Evolutionary conservation across 2,797 vertebrate genomes (phyloP).

Genomic region (Oceanodroma leucorhoa): DNA sequence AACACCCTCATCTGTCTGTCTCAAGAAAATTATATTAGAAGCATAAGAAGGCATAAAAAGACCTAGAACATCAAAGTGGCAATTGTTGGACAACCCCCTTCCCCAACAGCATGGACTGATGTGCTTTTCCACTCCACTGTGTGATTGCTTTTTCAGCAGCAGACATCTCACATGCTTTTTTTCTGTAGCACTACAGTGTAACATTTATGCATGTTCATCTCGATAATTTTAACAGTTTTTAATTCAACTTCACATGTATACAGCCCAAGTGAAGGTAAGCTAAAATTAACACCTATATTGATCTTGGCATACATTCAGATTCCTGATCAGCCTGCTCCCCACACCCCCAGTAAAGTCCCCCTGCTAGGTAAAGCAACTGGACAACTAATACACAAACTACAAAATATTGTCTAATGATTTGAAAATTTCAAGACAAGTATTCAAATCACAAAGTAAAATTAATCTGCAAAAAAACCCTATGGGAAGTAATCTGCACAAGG

Average conservation of each 20-base stretch:
- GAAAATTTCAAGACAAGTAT: not conserved
- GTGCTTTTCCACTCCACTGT: not conserved
- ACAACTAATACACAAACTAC: not conserved
- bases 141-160: not conserved
- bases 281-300: not conserved
- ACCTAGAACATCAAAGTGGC: constrained; percentile 38
- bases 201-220: not conserved
- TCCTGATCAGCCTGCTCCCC: not conserved
- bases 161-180: not conserved
- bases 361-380: not conserved
- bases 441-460: not conserved
- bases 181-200: not conserved
- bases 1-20: not conserved
- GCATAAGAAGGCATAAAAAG: constrained; percentile 15
- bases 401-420: not conserved
- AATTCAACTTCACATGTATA: not conserved
- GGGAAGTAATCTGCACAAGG: not conserved
- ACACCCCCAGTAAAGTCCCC: not conserved
- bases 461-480: not conserved
- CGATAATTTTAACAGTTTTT: not conserved
- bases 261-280: not conserved
- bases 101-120: not conserved
- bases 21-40: constrained; percentile 34
- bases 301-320: not conserved
- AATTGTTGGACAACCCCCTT: constrained; percentile 27